These are phyloP conservation scores for Dynastes maya DNA, from an alignment of 2,888 invertebrate genomes.

Conservation along the genomic window DNA sequence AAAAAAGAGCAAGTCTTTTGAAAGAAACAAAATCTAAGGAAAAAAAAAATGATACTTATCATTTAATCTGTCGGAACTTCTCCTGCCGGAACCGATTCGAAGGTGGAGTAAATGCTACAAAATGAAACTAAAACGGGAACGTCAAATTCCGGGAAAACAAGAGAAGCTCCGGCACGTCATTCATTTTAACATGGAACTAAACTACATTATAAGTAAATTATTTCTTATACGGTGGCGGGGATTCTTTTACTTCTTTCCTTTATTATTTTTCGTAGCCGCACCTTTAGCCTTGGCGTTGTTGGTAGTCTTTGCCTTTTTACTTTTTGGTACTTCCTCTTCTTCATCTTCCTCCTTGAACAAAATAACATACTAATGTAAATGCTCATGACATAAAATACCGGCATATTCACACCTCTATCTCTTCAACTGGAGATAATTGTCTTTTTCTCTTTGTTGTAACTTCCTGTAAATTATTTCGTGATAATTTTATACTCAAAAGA, in stretches of 20 bases:
- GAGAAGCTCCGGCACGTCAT: constrained; percentile 50
- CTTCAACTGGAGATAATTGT: constrained; percentile 62
- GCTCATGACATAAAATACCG: constrained; percentile 2
- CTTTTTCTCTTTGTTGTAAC: constrained; percentile 62
- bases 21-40: constrained; percentile 22
- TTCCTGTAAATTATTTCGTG: constrained; percentile 57
- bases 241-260: constrained; percentile 60
- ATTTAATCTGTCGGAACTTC: constrained; percentile 42
- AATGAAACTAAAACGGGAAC: constrained; percentile 25
- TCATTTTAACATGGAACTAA: constrained; percentile 55
- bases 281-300: constrained; percentile 82
- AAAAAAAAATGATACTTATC: constrained; percentile 42
- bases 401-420: constrained; percentile 63
- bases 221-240: constrained; percentile 48
- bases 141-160: constrained; percentile 38
- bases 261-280: constrained; percentile 75
- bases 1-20: constrained; percentile 31
- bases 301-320: constrained; percentile 83
- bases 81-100: constrained; percentile 25
- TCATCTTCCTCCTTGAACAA: constrained; percentile 76
- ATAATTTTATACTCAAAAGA: constrained; percentile 28
- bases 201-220: constrained; percentile 57
- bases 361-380: constrained; percentile 32
- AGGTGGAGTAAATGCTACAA: constrained; percentile 17
- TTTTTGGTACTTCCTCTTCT: constrained; percentile 84